A percentile compares a stretch with the other conserved stretches of the same genome.
phyloP scores from a whole-genome alignment of 1,140 invertebrate genomes.

The Meloidogyne chitwoodi region DNA sequence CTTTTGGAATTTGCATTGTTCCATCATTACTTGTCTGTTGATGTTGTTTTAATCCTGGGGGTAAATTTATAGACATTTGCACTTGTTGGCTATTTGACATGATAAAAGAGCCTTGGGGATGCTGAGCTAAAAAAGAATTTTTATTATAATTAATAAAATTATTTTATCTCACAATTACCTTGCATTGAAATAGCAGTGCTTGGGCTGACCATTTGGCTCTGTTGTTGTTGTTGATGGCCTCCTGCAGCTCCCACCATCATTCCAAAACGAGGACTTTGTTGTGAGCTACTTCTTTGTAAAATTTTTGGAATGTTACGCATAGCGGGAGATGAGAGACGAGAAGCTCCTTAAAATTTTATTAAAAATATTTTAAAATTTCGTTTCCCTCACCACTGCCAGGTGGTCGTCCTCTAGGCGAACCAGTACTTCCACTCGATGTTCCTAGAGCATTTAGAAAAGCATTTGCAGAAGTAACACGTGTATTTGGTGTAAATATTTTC shows the following conservation, averaged over 20 bases:
- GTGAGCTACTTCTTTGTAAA: slow-evolving; percentile 10
- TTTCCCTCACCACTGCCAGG: neutral
- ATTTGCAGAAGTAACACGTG: neutral
- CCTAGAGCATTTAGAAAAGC: neutral
- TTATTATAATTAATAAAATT: neutral
- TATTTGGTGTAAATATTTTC: slow-evolving; percentile 21
- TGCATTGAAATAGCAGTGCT: neutral
- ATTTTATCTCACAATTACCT: neutral
- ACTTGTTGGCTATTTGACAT: neutral
- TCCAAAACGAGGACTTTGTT: slow-evolving; percentile 12
- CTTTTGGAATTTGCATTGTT: slow-evolving; percentile 13
- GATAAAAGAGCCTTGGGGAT: neutral
- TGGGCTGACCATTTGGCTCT: neutral
- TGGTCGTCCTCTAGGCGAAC: slow-evolving; percentile 14
- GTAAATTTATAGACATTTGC: slow-evolving; percentile 14
- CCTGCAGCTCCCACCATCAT: neutral
- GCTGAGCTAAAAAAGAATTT: neutral
- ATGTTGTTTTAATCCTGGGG: neutral
- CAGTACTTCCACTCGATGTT: neutral
- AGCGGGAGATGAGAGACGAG: slow-evolving; percentile 15
- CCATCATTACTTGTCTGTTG: neutral
- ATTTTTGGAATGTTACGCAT: slow-evolving; percentile 9
- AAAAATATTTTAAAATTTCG: neutral
- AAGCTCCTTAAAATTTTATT: neutral
- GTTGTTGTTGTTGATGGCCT: neutral